These are phyloP conservation scores for Onychostruthus taczanowskii DNA, from an alignment of 2,113 vertebrate genomes.

Conservation along the genomic window DNA sequence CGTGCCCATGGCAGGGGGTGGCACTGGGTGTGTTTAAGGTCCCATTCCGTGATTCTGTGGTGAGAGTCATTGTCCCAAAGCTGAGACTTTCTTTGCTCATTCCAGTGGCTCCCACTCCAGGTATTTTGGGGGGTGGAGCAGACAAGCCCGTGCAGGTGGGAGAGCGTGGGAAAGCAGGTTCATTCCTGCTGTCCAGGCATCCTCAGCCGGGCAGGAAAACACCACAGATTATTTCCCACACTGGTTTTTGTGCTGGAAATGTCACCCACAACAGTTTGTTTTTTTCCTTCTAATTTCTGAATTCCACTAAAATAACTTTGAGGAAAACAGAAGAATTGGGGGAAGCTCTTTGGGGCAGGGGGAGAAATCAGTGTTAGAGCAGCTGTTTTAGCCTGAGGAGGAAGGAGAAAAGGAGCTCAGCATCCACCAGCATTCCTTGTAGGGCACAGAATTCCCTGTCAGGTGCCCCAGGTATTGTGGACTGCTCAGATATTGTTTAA, in stretches of 20 bases:
- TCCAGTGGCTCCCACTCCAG: conserved; percentile 9
- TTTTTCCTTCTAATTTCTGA: neutral
- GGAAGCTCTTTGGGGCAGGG: neutral
- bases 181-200: neutral
- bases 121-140: conserved; percentile 46
- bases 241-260: neutral
- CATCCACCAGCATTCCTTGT: neutral
- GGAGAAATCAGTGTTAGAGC: no score
- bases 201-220: neutral
- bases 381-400: neutral
- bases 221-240: neutral
- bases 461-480: rapidly evolving
- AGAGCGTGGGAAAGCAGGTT: conserved; percentile 53
- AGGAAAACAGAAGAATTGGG: neutral
- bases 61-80: neutral
- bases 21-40: neutral
- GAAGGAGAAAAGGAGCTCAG: neutral
- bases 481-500: neutral
- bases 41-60: rapidly evolving
- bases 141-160: conserved; percentile 36
- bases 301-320: neutral
- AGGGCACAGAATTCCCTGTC: neutral
- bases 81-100: neutral
- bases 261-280: rapidly evolving
- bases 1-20: neutral